Conservation (phyloP, 2,113 vertebrate species). For the Tauraco erythrolophus region DNA sequence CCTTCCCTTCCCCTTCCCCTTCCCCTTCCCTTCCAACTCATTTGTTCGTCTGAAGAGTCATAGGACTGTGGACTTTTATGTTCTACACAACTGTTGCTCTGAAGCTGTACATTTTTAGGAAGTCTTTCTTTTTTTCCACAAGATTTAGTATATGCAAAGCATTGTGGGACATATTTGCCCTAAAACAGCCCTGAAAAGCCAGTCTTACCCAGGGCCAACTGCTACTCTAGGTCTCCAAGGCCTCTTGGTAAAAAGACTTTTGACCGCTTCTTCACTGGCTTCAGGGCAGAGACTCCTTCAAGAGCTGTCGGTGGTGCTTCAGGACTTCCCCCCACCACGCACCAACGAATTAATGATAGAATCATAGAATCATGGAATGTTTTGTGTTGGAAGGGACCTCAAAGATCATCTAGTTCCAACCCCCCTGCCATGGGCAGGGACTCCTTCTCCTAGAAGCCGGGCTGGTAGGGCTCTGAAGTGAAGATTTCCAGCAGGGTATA, state of each 20-base stretch:
- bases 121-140: background rate
- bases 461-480: background rate
- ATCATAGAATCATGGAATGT: no score
- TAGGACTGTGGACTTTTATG: background rate
- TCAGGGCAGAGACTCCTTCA: background rate
- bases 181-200: background rate
- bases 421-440: no score
- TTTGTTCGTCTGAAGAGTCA: background rate
- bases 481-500: background rate
- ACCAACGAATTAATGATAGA: fast-evolving
- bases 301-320: background rate
- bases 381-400: no score
- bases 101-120: background rate
- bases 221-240: background rate
- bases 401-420: no score
- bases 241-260: background rate
- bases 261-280: background rate
- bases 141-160: background rate
- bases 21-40: background rate
- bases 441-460: no score
- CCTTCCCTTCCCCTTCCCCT: background rate
- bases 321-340: fast-evolving
- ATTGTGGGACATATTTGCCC: background rate
- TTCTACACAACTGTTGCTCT: background rate
- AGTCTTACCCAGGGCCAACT: background rate